Evolutionary conservation across 2,797 vertebrate genomes (phyloP).

Genomic region (Bufotes viridis): DNA sequence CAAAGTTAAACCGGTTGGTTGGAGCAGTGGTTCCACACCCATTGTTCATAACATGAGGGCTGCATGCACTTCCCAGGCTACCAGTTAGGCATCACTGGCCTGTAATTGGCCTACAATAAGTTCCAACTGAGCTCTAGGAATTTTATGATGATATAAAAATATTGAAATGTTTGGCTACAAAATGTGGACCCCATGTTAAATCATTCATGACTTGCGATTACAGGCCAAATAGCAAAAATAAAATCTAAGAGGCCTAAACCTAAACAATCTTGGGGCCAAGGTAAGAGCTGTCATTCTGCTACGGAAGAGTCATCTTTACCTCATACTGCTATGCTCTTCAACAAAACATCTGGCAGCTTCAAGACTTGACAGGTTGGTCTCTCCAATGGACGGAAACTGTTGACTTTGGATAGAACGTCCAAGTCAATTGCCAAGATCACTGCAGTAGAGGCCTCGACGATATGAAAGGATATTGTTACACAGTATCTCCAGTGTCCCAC

Average conservation of each 20-base stretch:
- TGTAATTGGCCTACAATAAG: background rate
- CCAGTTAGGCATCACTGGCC: background rate
- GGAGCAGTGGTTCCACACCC: too few relatives aligned
- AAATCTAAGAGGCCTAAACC: background rate
- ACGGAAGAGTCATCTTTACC: slow-evolving; percentile 47
- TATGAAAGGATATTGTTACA: slow-evolving; percentile 66
- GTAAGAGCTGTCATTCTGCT: slow-evolving; percentile 43
- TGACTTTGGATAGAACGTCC: slow-evolving; percentile 57
- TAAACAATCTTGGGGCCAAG: slow-evolving; percentile 25
- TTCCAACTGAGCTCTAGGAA: background rate
- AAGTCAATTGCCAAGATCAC: slow-evolving; percentile 57
- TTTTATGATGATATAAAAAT: background rate
- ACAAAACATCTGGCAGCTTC: slow-evolving; percentile 20
- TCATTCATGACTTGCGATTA: background rate
- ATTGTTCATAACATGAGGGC: too few relatives aligned
- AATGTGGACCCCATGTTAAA: background rate
- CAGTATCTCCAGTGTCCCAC: slow-evolving; percentile 62
- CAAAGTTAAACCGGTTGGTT: too few relatives aligned
- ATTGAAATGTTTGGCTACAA: background rate
- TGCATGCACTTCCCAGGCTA: too few relatives aligned
- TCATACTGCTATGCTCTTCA: slow-evolving; percentile 57
- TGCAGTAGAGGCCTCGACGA: slow-evolving; percentile 55
- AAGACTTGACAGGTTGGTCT: slow-evolving; percentile 53
- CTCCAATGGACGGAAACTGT: slow-evolving; percentile 55
- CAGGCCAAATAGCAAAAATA: background rate